phyloP scores from a whole-genome alignment of 2,888 invertebrate species.

The Ceraclea dissimilis region DNA sequence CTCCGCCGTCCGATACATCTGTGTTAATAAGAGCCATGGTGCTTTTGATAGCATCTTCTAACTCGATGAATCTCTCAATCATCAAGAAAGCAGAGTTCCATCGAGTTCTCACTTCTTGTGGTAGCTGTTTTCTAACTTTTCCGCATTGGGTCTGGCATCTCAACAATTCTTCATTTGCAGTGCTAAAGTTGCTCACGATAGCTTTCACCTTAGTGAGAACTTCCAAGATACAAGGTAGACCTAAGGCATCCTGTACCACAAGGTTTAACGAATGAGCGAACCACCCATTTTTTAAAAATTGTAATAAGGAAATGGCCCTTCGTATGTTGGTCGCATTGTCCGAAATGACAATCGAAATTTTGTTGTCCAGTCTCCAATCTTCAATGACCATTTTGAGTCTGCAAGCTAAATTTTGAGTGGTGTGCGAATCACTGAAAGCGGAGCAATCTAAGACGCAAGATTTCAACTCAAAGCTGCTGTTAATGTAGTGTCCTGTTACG shows the following conservation, averaged over 20 bases:
- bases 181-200: neutral
- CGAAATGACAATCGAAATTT: neutral
- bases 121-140: neutral
- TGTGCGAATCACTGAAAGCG: neutral
- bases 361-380: neutral
- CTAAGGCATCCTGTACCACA: neutral
- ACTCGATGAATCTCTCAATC: neutral
- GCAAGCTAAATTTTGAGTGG: neutral
- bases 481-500: neutral
- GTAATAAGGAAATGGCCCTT: neutral
- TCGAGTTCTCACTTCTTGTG: neutral
- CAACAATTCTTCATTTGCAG: neutral
- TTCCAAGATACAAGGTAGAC: neutral
- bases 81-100: neutral
- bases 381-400: neutral
- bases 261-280: neutral
- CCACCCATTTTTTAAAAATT: neutral
- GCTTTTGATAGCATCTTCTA: neutral
- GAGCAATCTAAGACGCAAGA: neutral
- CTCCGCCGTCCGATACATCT: no score
- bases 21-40: neutral
- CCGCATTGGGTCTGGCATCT: neutral
- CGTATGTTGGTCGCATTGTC: neutral
- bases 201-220: neutral
- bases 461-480: neutral